Conservation (phyloP, 2,113 vertebrate species). For the Oenanthe melanoleuca region DNA sequence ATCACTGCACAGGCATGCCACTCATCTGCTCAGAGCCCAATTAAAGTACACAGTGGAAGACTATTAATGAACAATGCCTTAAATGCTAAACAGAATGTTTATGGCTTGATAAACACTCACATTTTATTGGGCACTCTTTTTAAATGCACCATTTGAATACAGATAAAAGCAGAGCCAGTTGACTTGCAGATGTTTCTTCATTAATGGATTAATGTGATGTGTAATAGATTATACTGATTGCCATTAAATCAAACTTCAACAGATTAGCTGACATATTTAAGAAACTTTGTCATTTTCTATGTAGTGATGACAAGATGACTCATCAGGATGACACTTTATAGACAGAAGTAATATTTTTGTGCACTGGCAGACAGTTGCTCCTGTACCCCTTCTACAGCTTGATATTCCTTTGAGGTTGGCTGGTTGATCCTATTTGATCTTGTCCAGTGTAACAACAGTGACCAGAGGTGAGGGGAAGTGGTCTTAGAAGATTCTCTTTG, state of each 20-base stretch:
- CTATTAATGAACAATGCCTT: constrained; percentile 13
- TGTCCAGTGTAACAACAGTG: neutral
- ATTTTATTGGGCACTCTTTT: constrained; percentile 16
- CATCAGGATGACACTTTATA: neutral
- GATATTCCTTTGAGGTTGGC: neutral
- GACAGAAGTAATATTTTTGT: neutral
- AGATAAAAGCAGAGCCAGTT: neutral
- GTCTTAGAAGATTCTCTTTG: neutral
- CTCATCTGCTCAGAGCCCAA: neutral
- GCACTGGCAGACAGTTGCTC: neutral
- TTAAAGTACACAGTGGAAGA: constrained; percentile 1
- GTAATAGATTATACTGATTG: neutral
- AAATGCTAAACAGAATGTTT: neutral
- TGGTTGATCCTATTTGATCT: neutral
- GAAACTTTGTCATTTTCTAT: constrained; percentile 37
- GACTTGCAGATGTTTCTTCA: constrained; percentile 7
- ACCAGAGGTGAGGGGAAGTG: neutral
- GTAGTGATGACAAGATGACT: neutral
- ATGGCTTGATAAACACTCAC: constrained; percentile 7
- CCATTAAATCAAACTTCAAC: constrained; percentile 40
- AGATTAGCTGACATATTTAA: constrained; percentile 49
- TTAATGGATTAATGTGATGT: constrained; percentile 29
- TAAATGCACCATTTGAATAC: neutral
- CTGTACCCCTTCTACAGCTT: neutral
- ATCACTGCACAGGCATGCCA: neutral